phyloP scores from a whole-genome alignment of 2,113 vertebrate genomes.

The Psilopogon haemacephalus region DNA sequence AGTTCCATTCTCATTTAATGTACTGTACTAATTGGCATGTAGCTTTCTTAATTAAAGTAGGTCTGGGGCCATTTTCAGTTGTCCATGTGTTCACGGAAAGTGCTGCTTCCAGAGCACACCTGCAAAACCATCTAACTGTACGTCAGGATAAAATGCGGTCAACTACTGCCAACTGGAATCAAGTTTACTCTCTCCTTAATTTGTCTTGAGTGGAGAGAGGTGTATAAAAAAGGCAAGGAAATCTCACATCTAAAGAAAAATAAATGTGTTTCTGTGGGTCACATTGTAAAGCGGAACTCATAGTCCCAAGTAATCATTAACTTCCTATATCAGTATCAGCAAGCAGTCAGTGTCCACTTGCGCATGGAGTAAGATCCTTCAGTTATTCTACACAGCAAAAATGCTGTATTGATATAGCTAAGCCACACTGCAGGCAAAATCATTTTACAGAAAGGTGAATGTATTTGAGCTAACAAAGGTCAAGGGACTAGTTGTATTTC shows the following conservation, averaged over 20 bases:
- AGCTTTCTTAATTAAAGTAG: conserved; percentile 20
- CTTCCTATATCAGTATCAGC: background rate
- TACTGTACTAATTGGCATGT: background rate
- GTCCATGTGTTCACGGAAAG: background rate
- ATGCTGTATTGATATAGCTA: background rate
- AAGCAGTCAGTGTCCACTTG: background rate
- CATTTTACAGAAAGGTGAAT: background rate
- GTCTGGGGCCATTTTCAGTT: background rate
- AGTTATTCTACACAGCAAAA: background rate
- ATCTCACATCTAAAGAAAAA: background rate
- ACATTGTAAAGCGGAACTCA: background rate
- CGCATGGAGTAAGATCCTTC: background rate
- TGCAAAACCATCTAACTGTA: background rate
- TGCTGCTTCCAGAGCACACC: background rate
- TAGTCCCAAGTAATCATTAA: background rate
- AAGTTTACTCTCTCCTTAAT: background rate
- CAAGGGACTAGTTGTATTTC: background rate
- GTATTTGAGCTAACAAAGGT: background rate
- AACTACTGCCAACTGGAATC: background rate
- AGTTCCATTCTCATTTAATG: background rate
- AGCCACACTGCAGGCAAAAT: accelerated
- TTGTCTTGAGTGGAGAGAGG: background rate
- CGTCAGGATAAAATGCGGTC: background rate
- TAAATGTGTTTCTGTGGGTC: background rate
- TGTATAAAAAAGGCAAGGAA: background rate